A percentile compares a stretch with the other conserved stretches of the same genome.
These are phyloP conservation scores for Protonibea diacanthus DNA, from an alignment of 2,797 vertebrate genomes.

Conservation along the genomic window DNA sequence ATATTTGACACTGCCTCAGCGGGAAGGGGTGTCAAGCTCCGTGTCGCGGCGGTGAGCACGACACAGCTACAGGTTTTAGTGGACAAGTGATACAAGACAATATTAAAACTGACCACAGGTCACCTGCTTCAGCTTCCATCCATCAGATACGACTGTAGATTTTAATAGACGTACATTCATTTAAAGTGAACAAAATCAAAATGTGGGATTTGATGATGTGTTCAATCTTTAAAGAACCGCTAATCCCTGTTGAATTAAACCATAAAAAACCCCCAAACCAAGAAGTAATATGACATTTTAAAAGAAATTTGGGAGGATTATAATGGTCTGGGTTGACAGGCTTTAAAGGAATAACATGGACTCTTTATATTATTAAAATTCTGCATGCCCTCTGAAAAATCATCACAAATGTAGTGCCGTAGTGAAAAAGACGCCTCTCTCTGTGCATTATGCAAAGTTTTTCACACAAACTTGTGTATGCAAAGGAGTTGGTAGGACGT, in stretches of 20 bases:
- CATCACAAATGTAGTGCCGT: background rate
- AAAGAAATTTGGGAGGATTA: constrained; percentile 51
- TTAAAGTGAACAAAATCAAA: constrained; percentile 7
- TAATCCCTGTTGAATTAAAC: constrained; percentile 24
- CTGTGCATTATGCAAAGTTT: constrained; percentile 29
- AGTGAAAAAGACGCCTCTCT: constrained; percentile 1
- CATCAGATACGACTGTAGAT: background rate
- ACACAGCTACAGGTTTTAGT: constrained; percentile 20
- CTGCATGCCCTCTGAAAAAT: background rate
- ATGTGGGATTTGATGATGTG: constrained; percentile 6
- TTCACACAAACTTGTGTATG: constrained; percentile 17
- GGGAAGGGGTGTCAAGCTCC: constrained; percentile 34
- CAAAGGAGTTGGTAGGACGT: constrained; percentile 27
- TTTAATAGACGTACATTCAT: background rate
- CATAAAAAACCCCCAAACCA: constrained; percentile 27
- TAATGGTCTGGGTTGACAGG: constrained; percentile 13
- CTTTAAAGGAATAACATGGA: constrained; percentile 32
- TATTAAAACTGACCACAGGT: background rate
- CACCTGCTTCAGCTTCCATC: background rate
- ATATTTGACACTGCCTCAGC: constrained; percentile 43
- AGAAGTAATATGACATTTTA: constrained; percentile 25
- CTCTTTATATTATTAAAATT: background rate
- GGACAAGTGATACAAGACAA: background rate
- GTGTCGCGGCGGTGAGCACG: constrained; percentile 1
- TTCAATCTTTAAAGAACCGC: constrained; percentile 14